Base-by-base conservation (phyloP, 2,113 vertebrate species). In the Coregonus clupeaformis region DNA sequence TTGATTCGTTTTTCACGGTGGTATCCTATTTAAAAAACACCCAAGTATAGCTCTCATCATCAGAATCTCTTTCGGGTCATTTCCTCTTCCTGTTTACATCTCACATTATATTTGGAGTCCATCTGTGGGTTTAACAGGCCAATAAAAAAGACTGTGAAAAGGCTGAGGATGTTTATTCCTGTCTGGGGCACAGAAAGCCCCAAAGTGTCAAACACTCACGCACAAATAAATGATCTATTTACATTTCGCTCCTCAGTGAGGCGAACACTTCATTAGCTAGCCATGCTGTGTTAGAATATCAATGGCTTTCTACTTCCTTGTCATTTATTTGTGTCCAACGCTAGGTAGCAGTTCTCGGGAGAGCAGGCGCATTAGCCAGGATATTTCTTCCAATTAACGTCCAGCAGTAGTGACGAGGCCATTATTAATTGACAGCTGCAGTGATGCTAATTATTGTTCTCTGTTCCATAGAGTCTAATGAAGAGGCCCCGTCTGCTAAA, bases 11-110 rank as follows among this genome's bases (percentile, higher is more conserved):
- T 63, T 57, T 47, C 13, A 22, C 27, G 68, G 52, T 12, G 22
- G 11, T 14, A 65, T 52, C 63, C 49, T 71, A 72, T 67, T 75
- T 71, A 45, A 45, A 64, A 36, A 18, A n/a, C 69, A 69, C 27
- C 29, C 29, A 18, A 36, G 5, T 7, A 32, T 32, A 67, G 64
- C 29, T 14, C 24, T 22, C n/a, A 69, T 16, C 14, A 30, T 12
- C 16, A 66, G 29, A 24, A 32, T 66, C 30, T 67, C 30, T 36
- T 32, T 67, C 16, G 64, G 14, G 12, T 67, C 27, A 67, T 20
- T 67, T 67, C 64, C 30, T 32, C 29, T 30, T 67, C 64, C 29
- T 67, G 64, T 29, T 29, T 67, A 18, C 6, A 20, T 67, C 64
- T 67, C 27, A 67, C 64, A 20, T 29, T 36, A 36, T 16, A 66